Base-by-base conservation (phyloP, 2,113 vertebrate genomes). In the Hemiscyllium ocellatum region DNA sequence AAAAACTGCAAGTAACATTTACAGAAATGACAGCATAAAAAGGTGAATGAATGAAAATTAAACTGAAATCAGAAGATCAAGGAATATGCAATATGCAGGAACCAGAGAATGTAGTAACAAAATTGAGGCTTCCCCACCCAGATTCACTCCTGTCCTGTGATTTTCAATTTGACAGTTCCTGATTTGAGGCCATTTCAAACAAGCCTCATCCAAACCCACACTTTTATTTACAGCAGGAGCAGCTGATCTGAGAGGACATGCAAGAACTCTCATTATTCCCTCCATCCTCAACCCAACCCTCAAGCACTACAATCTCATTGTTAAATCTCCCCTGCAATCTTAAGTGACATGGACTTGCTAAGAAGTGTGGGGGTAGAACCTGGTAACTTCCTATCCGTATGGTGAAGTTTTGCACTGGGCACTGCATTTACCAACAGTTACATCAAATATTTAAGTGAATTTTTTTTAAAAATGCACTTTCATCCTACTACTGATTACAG, bases 1-100 rank as follows among this genome's bases (percentile, higher is more conserved):
- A 95, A 52, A 95, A 95, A 52, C 94, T 72, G 94, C 94, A 72
- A 95, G 52, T 47, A 72, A 95, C 94, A 76, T 95, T 95, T 50
- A 95, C 47, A 95, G 94, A 76, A 76, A 72, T 76, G 94, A 76
- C 94, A 95, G 24, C 68, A 95, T 72, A 52, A 95, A 47, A 50
- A 47, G 29, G 26, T 89, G 24, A 47, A 52, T 24, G 6, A 26
- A 2, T 2, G 24, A 52, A 87, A 87, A 52, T 50, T 50, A 72
- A 76, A 5, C n/a, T 24, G 12, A 93, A 95, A 95, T 50, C 69
- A 76, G 65, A 69, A 15, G 33, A 61, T 61, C 56, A 69, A 94
- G 70, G 19, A 69, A 12, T 5, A 15, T 0, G 26, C 29, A 95
- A 70, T 76, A 76, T 29, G 69, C 47, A 72, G 47, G 93, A 76